Base-by-base conservation (phyloP, 2,113 vertebrate genomes). In the Oreochromis niloticus region DNA sequence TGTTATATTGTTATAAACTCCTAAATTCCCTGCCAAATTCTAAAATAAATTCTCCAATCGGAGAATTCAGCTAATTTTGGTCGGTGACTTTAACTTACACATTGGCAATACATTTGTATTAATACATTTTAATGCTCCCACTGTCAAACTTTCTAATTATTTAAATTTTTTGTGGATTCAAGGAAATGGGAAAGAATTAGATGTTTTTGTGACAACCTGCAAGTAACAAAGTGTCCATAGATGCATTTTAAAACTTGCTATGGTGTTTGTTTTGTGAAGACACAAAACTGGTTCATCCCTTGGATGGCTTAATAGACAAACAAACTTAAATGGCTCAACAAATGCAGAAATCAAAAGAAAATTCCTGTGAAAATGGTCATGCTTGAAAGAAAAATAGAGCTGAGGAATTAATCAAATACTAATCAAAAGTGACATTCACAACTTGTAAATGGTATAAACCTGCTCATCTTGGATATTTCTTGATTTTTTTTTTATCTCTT, bases 111-210 rank as follows among this genome's bases (percentile, higher is more conserved):
- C 17, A n/a, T 7, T 6, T 27, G 27, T 27, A 27, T 27, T 27
- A 36, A 66, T 12, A 39, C 17, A n/a, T 66, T 32, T 19, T n/a
- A 66, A 66, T 63, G 59, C 36, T 63, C 61, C 6, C 10, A 66
- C 32, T 66, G 12, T 12, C 61, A 36, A 66, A 66, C 32, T 66
- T 0, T 66, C 32, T 66, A 1, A 66, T 66, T 66, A 39, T 66
- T 39, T 39, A 12, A 9, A 39, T 39, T n/a, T 63, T 66, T 12
- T 36, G 17, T 66, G 61, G 6, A 39, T 66, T 66, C 32, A 66
- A 66, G 39, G 32, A n/a, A 66, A n/a, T n/a, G 32, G 10, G 2
- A 66, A n/a, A 0, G 1, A 66, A 66, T 3, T 39, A 39, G 17
- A 0, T 36, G 32, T 39, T 66, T 66, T n/a, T 36, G 17, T 66